Evolutionary conservation across 2,113 vertebrate genomes (phyloP), one percentile per base, ranked within the genome.

Genomic region (Erinaceus europaeus): DNA sequence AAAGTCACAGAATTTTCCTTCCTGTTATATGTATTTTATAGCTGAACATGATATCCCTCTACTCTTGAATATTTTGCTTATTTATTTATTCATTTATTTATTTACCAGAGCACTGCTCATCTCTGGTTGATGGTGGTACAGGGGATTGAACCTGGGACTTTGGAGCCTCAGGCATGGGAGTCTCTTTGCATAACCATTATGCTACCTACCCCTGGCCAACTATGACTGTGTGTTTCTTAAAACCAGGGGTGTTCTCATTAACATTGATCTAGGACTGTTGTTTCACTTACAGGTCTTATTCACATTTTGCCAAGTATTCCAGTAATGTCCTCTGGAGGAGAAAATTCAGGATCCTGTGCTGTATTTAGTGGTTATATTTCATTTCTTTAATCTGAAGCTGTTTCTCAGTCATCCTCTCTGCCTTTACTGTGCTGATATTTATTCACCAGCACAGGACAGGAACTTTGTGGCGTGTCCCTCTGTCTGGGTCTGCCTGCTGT

Each of bases 321-420:
- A 55, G 23, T 18, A 73, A 83, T 9, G 57, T 72, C 69, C 27
- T 68, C 80, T 40, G 48, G 83, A 57, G n/a, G 34, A 73, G 69
- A 46, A 87, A 57, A 27, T 44, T 15, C 69, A 34, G 55, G 75
- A 32, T 53, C 13, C 3, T 11, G 9, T 9, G 23, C 32, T 44
- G 21, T 20, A 17, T n/a, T 46, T 55, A 42, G 38, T 34, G 62
- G 25, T 62, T 9, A 0, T 21, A n/a, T 32, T 21, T 72, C n/a
- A 40, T 53, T 64, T 44, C 53, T 71, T 65, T 36, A 21, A 68
- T 42, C 17, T 61, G 69, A 84, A 84, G 29, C 52, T 36, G 40
- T 50, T 79, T 44, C 18, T 53, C 48, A 38, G 40, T 62, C 86
- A 76, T 94, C 34, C 59, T 91, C 83, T 91, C 83, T 81, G 74